These are phyloP conservation scores for Campoletis sonorensis DNA, from an alignment of 1,140 invertebrate genomes.

Conservation along the genomic window DNA sequence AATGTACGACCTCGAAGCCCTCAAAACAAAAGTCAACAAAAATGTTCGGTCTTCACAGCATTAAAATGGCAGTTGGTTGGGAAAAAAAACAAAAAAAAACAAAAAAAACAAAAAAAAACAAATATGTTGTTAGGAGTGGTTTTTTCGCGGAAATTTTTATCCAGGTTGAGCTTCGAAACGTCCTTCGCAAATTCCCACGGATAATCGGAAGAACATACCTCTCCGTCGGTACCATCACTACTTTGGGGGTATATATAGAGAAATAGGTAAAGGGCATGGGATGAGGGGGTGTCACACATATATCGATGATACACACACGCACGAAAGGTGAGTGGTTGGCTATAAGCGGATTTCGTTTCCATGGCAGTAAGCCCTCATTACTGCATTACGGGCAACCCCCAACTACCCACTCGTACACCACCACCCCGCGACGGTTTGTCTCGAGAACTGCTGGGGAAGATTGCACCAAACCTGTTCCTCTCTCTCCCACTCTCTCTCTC, in stretches of 20 bases:
- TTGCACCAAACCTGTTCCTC: constrained; percentile 1
- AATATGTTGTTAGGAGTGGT: background rate
- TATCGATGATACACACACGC: constrained; percentile 50
- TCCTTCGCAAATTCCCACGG: constrained; percentile 31
- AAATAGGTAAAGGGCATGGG: constrained; percentile 17
- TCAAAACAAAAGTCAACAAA: background rate
- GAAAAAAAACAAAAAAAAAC: too few relatives aligned
- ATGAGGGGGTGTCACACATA: constrained; percentile 20
- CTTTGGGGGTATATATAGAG: constrained; percentile 44
- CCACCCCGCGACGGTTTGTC: constrained; percentile 43
- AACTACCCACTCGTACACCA: constrained; percentile 73
- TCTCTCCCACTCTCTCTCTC: too few relatives aligned
- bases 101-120: too few relatives aligned
- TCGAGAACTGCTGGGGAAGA: constrained; percentile 26
- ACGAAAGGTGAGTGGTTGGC: constrained; percentile 72
- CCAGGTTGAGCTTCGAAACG: background rate
- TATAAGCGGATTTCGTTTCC: constrained; percentile 77
- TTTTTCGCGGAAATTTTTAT: constrained; percentile 14
- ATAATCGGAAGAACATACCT: constrained; percentile 39
- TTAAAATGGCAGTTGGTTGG: constrained; percentile 54
- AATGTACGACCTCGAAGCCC: too few relatives aligned
- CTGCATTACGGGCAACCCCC: constrained; percentile 75
- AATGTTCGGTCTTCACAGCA: background rate
- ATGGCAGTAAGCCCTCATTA: constrained; percentile 78
- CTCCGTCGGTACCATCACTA: background rate